Evolutionary conservation across 2,797 vertebrate species (phyloP), one percentile per base, ranked within the genome.

Genomic region (Tragelaphus eurycerus): DNA sequence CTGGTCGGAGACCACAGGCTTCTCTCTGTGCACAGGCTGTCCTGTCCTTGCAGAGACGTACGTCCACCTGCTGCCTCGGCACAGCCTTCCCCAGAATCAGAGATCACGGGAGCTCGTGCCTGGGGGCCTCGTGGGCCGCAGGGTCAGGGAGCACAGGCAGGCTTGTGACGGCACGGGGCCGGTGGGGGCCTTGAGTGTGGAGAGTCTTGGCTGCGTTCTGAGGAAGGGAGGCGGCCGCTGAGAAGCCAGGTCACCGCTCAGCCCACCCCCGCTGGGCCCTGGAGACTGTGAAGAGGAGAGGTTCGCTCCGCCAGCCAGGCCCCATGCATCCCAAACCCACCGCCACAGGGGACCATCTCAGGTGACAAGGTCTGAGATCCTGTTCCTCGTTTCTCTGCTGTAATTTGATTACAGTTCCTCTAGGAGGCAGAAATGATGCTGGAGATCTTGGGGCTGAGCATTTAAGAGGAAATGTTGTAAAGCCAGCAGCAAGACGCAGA

Each of bases 1-100:
- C n/a, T 6, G 15, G 10, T 64, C 3, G 4, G 9, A 23, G 50
- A 4, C 25, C 0, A 0, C 8, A 59, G 14, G 7, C 29, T 12
- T 50, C 54, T 7, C 54, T 38, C 21, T 29, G 64, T 4, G n/a
- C 17, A 25, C 29, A 78, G 71, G 34, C 14, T 43, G 34, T 3
- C 52, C 19, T 46, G 7, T 11, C 34, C 19, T 31, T 57, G 21
- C 14, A 14, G 31, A 48, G 19, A 25, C 0, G 23, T 1, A 3
- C 1, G 25, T 31, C 25, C 25, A 21, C 19, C 15, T 31, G 43
- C 13, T 34, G 27, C 55, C 10, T 13, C 3, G 15, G 15, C 21
- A 6, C 15, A 19, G 31, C 19, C 27, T 15, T 46, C 7, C 31
- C 2, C 4, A 7, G 34, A 14, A 71, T 12, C 50, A n/a, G 46